A percentile compares a stretch with the other conserved stretches of the same genome.
Conservation (phyloP, 1,140 invertebrate species). For the Laodelphax striatellus region DNA sequence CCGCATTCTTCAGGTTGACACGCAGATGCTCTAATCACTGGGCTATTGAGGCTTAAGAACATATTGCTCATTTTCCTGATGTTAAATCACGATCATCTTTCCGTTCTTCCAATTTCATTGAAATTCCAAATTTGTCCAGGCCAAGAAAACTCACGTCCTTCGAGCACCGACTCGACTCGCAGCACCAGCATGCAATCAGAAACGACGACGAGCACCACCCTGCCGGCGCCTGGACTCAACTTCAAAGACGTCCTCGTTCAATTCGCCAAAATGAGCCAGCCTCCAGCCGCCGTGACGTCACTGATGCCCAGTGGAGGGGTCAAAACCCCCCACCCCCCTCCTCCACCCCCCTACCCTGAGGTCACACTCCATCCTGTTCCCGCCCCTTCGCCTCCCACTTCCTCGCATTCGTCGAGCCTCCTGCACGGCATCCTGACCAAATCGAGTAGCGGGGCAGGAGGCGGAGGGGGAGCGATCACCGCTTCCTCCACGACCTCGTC, state of each 20-base stretch:
- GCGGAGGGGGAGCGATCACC: background rate
- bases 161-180: constrained; percentile 39
- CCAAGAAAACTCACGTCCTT: constrained; percentile 34
- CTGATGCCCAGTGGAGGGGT: background rate
- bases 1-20: no score
- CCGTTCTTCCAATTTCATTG: no score
- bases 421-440: constrained; percentile 64
- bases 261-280: constrained; percentile 45
- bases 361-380: constrained; percentile 60
- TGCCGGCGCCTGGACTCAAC: constrained; percentile 30
- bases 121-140: constrained; percentile 1
- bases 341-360: constrained; percentile 60
- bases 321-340: background rate
- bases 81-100: no score
- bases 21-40: no score
- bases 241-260: constrained; percentile 69
- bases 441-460: constrained; percentile 12
- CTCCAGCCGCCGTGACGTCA: background rate
- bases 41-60: no score
- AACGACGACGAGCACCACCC: background rate
- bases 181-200: constrained; percentile 21
- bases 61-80: no score
- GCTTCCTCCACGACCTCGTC: no score
- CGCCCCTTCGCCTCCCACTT: constrained; percentile 31
- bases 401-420: constrained; percentile 44